Conservation (phyloP, 1,140 invertebrate species). For the Drosophila novamexicana region DNA sequence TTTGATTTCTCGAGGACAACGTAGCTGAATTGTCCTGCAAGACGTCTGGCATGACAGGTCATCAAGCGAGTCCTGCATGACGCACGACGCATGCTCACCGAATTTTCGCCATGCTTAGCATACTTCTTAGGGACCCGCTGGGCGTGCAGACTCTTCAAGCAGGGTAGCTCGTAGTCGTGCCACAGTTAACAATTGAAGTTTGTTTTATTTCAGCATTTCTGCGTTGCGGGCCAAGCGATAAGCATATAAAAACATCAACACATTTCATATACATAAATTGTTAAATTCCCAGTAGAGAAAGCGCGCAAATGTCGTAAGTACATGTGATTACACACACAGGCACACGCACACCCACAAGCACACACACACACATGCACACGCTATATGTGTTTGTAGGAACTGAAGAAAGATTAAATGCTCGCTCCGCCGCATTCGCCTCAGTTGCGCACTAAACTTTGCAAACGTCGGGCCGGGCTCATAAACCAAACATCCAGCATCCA, state of each 20-base stretch:
- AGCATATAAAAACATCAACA: slow-evolving; percentile 58
- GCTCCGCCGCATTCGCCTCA: slow-evolving; percentile 45
- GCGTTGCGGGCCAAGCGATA: slow-evolving; percentile 54
- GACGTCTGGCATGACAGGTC: neutral
- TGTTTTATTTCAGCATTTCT: slow-evolving; percentile 30
- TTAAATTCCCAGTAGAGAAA: slow-evolving; percentile 64
- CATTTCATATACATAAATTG: slow-evolving; percentile 48
- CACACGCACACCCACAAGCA: neutral
- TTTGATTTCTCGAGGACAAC: neutral
- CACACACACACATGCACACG: slow-evolving; percentile 16
- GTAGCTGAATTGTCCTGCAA: neutral
- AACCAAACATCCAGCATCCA: slow-evolving; percentile 2
- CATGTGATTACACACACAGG: slow-evolving; percentile 47
- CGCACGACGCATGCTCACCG: too few species aligned
- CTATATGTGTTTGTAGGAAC: slow-evolving; percentile 35
- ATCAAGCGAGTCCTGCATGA: neutral
- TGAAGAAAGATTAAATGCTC: slow-evolving; percentile 55
- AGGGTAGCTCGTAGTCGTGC: slow-evolving; percentile 6
- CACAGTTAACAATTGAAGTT: neutral
- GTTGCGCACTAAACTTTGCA: slow-evolving; percentile 70
- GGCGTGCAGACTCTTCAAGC: neutral
- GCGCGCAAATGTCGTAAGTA: slow-evolving; percentile 66
- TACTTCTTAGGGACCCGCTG: neutral
- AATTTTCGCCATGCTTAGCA: slow-evolving; percentile 4
- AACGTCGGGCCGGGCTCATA: slow-evolving; percentile 52